Evolutionary conservation across 2,797 vertebrate species (phyloP).

Genomic region (Sebastiscus albofasciatus): DNA sequence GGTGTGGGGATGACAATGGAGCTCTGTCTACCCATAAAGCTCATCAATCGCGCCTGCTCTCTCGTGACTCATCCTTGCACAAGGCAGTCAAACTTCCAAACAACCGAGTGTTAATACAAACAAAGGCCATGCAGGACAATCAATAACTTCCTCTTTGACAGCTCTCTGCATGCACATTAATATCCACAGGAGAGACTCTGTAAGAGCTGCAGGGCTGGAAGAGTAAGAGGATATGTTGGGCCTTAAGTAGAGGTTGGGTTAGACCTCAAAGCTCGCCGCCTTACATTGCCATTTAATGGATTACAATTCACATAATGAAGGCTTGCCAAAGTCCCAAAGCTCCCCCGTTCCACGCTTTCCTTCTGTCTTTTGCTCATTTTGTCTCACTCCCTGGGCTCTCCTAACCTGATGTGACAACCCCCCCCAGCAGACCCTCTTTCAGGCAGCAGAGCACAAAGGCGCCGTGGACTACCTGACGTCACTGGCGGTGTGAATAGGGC

Average conservation of each 20-base stretch:
- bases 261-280: background rate
- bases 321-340: conserved; percentile 18
- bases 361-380: conserved; percentile 47
- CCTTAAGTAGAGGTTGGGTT: background rate
- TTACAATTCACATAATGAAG: conserved; percentile 29
- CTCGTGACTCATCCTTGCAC: conserved; percentile 75
- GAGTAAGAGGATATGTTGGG: background rate
- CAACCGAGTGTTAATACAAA: conserved; percentile 60
- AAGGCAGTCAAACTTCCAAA: conserved; percentile 69
- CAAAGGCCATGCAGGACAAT: conserved; percentile 58
- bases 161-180: conserved; percentile 48
- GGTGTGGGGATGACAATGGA: conserved; percentile 68
- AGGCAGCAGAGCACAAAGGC: conserved; percentile 63
- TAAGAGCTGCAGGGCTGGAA: conserved; percentile 3
- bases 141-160: conserved; percentile 66
- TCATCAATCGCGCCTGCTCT: conserved; percentile 73
- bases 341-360: conserved; percentile 11
- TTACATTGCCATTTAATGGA: conserved; percentile 24
- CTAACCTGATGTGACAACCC: conserved; percentile 70
- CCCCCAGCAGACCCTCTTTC: conserved; percentile 47
- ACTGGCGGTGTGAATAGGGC: conserved; percentile 53
- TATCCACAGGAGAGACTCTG: conserved; percentile 27
- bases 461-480: conserved; percentile 63
- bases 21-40: conserved; percentile 73
- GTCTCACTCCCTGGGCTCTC: conserved; percentile 13